Base-by-base conservation (phyloP, 2,888 invertebrate species). In the Macropis europaea region DNA sequence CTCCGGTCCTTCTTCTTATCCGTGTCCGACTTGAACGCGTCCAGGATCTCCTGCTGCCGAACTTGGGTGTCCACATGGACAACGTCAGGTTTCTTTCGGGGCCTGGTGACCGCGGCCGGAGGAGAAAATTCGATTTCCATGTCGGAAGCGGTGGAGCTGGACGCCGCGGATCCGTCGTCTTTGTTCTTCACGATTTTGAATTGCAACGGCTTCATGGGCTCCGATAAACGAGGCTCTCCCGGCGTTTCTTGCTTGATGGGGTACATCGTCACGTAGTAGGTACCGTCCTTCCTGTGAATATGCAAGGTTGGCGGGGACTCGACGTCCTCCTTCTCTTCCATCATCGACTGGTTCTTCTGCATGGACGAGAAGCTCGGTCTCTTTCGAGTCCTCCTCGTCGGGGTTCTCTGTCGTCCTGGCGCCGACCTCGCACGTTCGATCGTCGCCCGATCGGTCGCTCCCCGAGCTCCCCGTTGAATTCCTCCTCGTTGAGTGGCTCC, bases 71-170 rank as follows among this genome's bases (percentile, higher is more conserved):
- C 86, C 5, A 86, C 81, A 61, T 90, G 90, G 34, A 90, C 66
- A 17, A 90, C 88, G 38, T 89, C 82, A 3, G 90, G 89, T 60
- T 86, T 88, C 60, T 82, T 88, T 15, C 81, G 81, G 50, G 83
- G 77, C 47, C 86, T 85, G 72, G 83, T 86, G 40, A 88, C 82
- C n/a, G 87, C 88, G 2, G 88, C 87, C 4, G 90, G 90, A 26
- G 90, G 89, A 36, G 88, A 87, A 74, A 90, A 90, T 76, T 90
- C 90, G 50, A 90, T 89, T 68, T 90, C 90, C 85, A 90, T 87
- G 59, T 90, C 90, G 2, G 90, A 90, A 6, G 87, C 90, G 3
- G 87, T 85, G 0, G 89, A 88, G 57, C 87, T 87, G 6, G 85
- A 81, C 4, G 82, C 82, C 0, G 69, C 54, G 0, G 89, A 88